Evolutionary conservation across 37 sponge, comb jelly and placozoan species (phyloP), one percentile per base, ranked within the genome.

Genomic region (Mnemiopsis leidyi): DNA sequence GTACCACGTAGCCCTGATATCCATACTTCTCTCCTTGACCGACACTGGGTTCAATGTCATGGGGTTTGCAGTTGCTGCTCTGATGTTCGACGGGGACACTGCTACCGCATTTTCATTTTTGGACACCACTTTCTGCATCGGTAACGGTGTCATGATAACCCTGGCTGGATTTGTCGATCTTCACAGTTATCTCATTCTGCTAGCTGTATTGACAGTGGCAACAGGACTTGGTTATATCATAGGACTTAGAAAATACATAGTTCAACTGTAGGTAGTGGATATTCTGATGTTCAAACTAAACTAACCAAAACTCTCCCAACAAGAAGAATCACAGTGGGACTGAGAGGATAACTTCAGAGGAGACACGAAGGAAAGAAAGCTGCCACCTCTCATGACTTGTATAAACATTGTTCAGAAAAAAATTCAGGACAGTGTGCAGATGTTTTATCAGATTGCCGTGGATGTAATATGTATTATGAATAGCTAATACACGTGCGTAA

Each of bases 1-100:
- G 20, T 77, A 77, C 18, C 79, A 77, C 79, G 35, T 77, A 5
- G 79, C 33, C 0, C 1, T 77, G 1, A 77, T 77, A 28, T 26
- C 79, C 79, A 32, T 32, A 0, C 79, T 77, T 9, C 36, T 77
- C 79, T 77, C 79, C 79, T 36, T 77, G 3, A 77, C 79, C 18
- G 79, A 77, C 18, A 77, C 79, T 13, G 79, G 79, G 3, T 77
- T 77, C 79, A 77, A 77, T 32, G 32, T 77, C 18, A 33, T 77
- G 79, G 79, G 79, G 20, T 77, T 77, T 20, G 26, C 79, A 2
- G 79, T 77, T 9, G 79, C 79, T 32, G 35, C 79, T 2, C 79
- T 77, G 35, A 77, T 77, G 79, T 77, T 77, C 36, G 79, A 77
- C 79, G 79, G 79, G 36, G 79, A 77, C 36, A 31, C 79, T 1